Evolutionary conservation across 2,113 vertebrate genomes (phyloP), one percentile per base, ranked within the genome.

Genomic region (Ciconia maguari): DNA sequence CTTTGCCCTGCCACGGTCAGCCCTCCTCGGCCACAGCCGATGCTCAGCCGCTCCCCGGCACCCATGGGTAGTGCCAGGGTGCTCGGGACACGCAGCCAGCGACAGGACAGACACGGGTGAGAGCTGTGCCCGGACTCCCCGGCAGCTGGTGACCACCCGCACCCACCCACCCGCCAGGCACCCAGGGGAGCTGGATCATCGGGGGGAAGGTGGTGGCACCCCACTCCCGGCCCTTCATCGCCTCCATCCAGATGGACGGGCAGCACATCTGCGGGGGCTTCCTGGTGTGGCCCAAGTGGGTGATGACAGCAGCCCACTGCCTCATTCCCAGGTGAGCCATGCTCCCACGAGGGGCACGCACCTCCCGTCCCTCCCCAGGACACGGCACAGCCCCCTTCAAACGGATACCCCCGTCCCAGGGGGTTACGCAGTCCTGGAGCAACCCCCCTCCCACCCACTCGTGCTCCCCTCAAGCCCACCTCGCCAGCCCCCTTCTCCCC

Each of bases 191-290:
- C 52, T 64, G 17, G 60, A 98, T 99, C 84, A 94, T 99, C 3
- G 98, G 98, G 24, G 99, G 99, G 5, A 97, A 49, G 3, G 97
- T 69, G 2, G 97, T 91, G 30, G 96, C 36, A 9, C 97, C 98
- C 16, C 98, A 99, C 51, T 99, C 98, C 52, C 93, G 97, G 88
- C 98, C 98, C 69, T 99, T 98, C 97, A 97, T 99, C 91, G 99
- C 94, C 7, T 99, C 98, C 9, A 94, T 98, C 94, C 96, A 94
- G 76, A 32, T 97, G 7, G 30, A 93, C 0, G 96, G 96, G 54
- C 21, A 88, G 41, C 97, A 97, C 7, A 1, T 95, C 81, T 98
- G 98, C 0, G 98, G 98, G 38, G 98, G 98, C 54, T 97, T 97
- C 93, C 90, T 98, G 72, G 89, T 98, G 46, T 87, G 15, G 11